phyloP scores from a whole-genome alignment of 1,140 invertebrate genomes.

The Sycophila sp. region DNA sequence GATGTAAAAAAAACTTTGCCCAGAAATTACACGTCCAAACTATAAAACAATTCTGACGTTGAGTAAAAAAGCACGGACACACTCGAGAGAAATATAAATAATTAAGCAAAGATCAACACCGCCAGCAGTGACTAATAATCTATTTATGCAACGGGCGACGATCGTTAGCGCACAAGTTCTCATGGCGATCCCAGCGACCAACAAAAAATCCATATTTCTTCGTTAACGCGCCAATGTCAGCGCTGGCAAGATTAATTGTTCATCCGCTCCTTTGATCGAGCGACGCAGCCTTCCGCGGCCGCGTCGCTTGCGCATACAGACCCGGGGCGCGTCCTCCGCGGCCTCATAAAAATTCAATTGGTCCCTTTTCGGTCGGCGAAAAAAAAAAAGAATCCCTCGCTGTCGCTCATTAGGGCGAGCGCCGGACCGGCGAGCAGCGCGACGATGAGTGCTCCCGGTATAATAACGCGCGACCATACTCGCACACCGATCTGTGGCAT shows the following conservation, averaged over 20 bases:
- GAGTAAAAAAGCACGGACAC: too few species aligned
- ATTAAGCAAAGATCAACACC: too few species aligned
- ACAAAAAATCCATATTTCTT: conserved; percentile 31
- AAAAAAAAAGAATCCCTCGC: conserved; percentile 1
- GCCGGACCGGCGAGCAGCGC: too few species aligned
- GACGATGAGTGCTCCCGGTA: conserved; percentile 11
- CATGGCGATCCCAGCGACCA: background rate
- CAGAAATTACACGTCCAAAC: too few species aligned
- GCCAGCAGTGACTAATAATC: too few species aligned
- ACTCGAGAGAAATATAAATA: too few species aligned
- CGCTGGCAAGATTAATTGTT: conserved; percentile 14
- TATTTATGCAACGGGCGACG: too few species aligned
- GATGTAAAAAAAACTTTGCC: too few species aligned
- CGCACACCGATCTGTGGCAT: conserved; percentile 61
- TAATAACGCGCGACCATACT: conserved; percentile 36
- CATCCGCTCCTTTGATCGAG: background rate
- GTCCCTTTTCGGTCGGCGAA: too few species aligned
- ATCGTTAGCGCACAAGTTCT: conserved; percentile 3
- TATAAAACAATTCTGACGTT: too few species aligned
- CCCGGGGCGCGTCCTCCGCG: background rate
- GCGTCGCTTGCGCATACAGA: too few species aligned
- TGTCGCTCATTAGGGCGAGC: conserved; percentile 26
- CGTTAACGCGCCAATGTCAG: conserved; percentile 15
- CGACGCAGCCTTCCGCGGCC: too few species aligned
- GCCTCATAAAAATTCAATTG: conserved; percentile 25